These are phyloP conservation scores for Drosophila saltans DNA, from an alignment of 1,140 invertebrate species.

Conservation along the genomic window DNA sequence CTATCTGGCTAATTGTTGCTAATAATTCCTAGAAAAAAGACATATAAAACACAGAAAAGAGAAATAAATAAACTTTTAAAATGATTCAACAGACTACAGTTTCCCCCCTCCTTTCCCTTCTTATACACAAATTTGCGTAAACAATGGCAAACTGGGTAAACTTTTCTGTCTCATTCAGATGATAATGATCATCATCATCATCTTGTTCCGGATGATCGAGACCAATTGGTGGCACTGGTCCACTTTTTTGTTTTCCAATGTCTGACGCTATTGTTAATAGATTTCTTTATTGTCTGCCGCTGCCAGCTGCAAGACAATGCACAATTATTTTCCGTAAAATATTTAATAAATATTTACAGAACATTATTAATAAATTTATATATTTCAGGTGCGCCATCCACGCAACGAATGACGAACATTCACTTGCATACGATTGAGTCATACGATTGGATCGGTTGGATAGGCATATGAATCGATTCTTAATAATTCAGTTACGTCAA, in stretches of 20 bases:
- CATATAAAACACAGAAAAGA: conserved; percentile 39
- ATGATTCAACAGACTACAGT: background rate
- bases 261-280: conserved; percentile 34
- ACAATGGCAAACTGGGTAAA: conserved; percentile 16
- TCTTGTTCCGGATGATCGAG: conserved; percentile 41
- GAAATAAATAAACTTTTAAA: conserved; percentile 17
- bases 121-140: conserved; percentile 50
- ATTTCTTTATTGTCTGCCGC: conserved; percentile 53
- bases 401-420: conserved; percentile 16
- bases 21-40: conserved; percentile 51
- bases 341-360: conserved; percentile 54
- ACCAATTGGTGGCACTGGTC: conserved; percentile 53
- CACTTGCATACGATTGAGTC: conserved; percentile 21
- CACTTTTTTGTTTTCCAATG: conserved; percentile 37
- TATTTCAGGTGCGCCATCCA: conserved; percentile 51
- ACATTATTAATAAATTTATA: conserved; percentile 51
- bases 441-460: conserved; percentile 26
- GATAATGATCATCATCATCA: conserved; percentile 50
- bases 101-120: background rate
- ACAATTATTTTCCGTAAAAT: conserved; percentile 71
- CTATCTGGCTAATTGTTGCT: conserved; percentile 21
- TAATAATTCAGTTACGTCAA: background rate
- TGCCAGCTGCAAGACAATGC: conserved; percentile 47
- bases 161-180: conserved; percentile 5
- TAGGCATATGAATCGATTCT: background rate